Evolutionary conservation across 2,113 vertebrate species (phyloP), one percentile per base, ranked within the genome.

Genomic region (Chionodraco myersi): DNA sequence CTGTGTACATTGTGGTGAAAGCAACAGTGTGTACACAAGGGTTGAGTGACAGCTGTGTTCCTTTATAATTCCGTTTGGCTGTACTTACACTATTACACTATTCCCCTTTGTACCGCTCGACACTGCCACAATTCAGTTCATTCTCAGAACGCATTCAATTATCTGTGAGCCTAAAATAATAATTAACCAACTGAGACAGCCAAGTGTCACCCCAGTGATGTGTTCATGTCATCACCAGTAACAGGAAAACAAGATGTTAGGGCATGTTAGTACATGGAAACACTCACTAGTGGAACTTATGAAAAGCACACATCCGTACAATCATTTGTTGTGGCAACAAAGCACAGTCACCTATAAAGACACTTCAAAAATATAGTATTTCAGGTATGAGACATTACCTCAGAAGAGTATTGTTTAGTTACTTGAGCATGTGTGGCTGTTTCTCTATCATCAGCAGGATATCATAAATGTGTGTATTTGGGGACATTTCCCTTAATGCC

Each of bases 1-100:
- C 63, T 88, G 86, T 90, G 86, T 87, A 82, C 86, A 68, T 14
- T 88, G 77, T 16, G 63, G 60, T 79, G 79, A 90, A 83, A 86
- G 78, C 77, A 75, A 68, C 75, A 84, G 67, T 80, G 80, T 90
- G 84, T 81, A 86, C 83, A 90, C 85, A 88, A 76, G 65, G 83
- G 59, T 7, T 51, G 79, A 77, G 59, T 34, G 76, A 54, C 68
- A 72, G 72, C 72, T 51, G 59, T 41, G 73, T 62, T 76, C 75
- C 36, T 41, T 74, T 79, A 82, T 2, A 82, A 84, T 75, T 63
- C 67, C 51, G n/a, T 48, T 56, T 58, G 9, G 15, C 41, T 13
- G 5, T 18, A 45, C 54, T 72, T 16, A 63, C 54, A 58, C 34
- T 60, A 3, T 13, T 51, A 63, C 54, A 58, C 34, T 60, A 3